These are phyloP conservation scores for Chloroceryle inda DNA, from an alignment of 2,797 vertebrate genomes.

Conservation along the genomic window DNA sequence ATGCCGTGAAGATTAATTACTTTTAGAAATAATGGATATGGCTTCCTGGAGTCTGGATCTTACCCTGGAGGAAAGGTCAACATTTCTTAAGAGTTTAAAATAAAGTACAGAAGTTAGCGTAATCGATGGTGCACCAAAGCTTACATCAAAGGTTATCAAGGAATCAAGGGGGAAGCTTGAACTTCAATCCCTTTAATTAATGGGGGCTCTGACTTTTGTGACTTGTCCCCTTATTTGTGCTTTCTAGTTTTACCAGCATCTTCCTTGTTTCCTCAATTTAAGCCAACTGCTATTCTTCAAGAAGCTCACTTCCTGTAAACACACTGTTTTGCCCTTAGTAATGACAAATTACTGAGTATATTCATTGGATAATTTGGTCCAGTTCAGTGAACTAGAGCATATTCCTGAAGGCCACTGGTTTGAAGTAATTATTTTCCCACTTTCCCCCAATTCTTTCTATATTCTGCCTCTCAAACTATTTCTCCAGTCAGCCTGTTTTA, in stretches of 20 bases:
- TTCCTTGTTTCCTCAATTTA: neutral
- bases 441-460: neutral
- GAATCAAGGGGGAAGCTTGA: neutral
- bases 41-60: neutral
- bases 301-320: neutral
- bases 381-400: neutral
- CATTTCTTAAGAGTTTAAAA: neutral
- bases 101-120: neutral
- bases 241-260: neutral
- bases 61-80: neutral
- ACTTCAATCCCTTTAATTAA: neutral
- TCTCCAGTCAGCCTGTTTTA: neutral
- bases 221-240: neutral
- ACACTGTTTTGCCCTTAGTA: neutral
- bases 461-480: neutral
- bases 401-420: neutral
- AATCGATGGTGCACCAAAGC: neutral
- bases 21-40: neutral
- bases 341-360: neutral
- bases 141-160: neutral
- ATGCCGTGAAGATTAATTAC: neutral
- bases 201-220: neutral
- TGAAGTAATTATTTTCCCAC: neutral
- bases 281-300: neutral
- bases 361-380: neutral